Percentiles rank a stretch among this genome's conserved stretches.
Conservation (phyloP, 2,113 vertebrate genomes). For the Corythaeola cristata region DNA sequence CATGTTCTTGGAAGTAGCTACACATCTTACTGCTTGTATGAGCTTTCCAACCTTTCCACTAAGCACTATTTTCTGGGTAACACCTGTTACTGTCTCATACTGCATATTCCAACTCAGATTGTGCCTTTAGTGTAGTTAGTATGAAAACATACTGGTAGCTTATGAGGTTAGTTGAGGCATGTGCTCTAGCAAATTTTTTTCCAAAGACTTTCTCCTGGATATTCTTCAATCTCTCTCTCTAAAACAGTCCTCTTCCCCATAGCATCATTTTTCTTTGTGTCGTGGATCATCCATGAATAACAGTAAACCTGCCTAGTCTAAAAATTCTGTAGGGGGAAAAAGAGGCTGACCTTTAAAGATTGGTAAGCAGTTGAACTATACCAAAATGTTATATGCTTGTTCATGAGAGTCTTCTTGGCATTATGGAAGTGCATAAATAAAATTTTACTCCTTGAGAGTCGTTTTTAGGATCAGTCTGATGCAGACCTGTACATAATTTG, state of each 20-base stretch:
- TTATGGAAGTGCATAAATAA: not conserved
- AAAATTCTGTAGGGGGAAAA: not conserved
- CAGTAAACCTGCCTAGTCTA: not conserved
- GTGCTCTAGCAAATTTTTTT: not conserved
- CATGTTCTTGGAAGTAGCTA: not conserved
- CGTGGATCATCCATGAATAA: not conserved
- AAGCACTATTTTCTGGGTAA: not conserved
- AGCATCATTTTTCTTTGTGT: not conserved
- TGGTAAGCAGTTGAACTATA: not conserved
- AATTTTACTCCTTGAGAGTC: not conserved
- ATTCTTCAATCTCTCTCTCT: not conserved
- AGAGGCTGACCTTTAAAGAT: not conserved
- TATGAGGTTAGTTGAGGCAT: not conserved
- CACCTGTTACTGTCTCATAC: not conserved
- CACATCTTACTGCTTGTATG: not conserved
- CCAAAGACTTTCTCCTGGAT: not conserved
- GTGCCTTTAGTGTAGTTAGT: not conserved
- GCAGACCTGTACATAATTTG: accelerated
- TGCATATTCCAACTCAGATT: not conserved
- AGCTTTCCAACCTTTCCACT: not conserved
- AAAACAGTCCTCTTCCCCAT: not conserved
- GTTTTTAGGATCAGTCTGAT: not conserved
- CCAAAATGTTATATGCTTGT: not conserved
- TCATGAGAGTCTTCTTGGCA: not conserved
- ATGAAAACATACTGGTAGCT: not conserved